These are phyloP conservation scores for Alaudala cheleensis DNA, from an alignment of 2,113 vertebrate genomes.

Conservation along the genomic window DNA sequence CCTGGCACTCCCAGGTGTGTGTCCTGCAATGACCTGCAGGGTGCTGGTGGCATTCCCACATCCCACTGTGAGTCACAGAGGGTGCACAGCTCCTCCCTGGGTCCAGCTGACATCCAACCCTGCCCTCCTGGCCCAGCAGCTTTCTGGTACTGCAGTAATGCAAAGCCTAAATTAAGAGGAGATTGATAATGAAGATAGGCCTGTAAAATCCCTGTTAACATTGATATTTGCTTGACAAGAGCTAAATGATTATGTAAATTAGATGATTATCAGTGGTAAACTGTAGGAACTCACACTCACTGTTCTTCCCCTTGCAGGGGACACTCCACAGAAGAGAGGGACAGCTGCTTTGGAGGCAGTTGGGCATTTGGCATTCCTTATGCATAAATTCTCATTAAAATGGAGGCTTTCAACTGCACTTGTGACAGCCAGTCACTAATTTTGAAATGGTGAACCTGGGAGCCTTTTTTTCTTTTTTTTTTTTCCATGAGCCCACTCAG, in stretches of 20 bases:
- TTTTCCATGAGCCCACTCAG: background rate
- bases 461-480: background rate
- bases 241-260: background rate
- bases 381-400: background rate
- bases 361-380: background rate
- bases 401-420: background rate
- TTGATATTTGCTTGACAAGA: background rate
- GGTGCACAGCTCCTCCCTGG: background rate
- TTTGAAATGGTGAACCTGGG: background rate
- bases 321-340: background rate
- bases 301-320: background rate
- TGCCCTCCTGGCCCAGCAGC: background rate
- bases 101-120: background rate
- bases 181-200: background rate
- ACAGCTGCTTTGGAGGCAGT: constrained; percentile 6
- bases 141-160: background rate
- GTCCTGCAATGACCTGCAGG: background rate
- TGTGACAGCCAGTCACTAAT: background rate
- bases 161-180: background rate
- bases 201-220: background rate
- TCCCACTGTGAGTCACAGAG: background rate
- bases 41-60: background rate
- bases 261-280: background rate
- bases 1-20: background rate
- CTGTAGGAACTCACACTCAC: background rate